These are phyloP conservation scores for Caretta caretta DNA, from an alignment of 2,113 vertebrate genomes.

Conservation along the genomic window DNA sequence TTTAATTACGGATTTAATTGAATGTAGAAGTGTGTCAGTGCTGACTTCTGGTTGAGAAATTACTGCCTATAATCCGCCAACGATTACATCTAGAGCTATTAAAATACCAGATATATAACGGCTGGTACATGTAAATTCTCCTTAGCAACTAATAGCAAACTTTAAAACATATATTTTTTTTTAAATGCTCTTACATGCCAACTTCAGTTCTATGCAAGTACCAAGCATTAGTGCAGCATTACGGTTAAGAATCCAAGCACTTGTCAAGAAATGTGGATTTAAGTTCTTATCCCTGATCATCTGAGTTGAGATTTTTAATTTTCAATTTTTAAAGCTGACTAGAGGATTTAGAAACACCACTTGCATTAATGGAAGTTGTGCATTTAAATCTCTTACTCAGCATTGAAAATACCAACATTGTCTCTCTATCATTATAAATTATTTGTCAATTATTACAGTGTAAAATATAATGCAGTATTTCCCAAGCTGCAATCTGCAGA, in stretches of 20 bases:
- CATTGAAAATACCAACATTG: neutral
- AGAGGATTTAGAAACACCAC: neutral
- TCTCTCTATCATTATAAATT: neutral
- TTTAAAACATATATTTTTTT: neutral
- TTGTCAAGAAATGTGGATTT: neutral
- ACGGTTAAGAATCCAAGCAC: neutral
- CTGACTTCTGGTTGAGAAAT: neutral
- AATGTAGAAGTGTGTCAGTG: neutral
- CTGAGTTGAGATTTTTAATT: neutral
- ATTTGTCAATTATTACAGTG: neutral
- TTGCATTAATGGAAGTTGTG: neutral
- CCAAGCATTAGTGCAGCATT: neutral
- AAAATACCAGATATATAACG: neutral
- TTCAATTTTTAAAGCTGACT: neutral
- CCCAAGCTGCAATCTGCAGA: neutral
- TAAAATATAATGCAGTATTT: constrained; percentile 9
- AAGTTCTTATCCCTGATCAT: neutral
- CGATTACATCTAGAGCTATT: neutral
- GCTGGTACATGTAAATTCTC: neutral
- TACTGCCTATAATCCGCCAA: neutral
- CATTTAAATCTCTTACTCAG: neutral
- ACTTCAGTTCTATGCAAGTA: neutral
- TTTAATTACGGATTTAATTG: neutral
- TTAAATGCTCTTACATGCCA: neutral
- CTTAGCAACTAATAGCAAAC: neutral